Evolutionary conservation across 2,113 vertebrate species (phyloP), one percentile per base, ranked within the genome.

Genomic region (Actinemys pallida): DNA sequence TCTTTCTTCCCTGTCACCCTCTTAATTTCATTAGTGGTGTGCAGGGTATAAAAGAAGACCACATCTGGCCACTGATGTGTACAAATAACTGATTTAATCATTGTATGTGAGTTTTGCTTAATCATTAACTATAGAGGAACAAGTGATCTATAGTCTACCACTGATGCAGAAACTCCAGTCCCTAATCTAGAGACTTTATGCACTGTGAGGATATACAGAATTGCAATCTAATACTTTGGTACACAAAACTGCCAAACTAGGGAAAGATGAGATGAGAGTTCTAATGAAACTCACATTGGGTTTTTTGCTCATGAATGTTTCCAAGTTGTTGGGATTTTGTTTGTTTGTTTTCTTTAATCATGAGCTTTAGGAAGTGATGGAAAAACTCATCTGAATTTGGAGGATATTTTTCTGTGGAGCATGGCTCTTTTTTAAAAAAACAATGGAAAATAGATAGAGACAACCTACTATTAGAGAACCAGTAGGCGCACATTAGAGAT

Each of bases 371-470:
- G 39, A 90, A 52, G 8, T 6, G 90, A 57, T 72, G 31, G 56
- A 83, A 89, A 93, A 83, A 81, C 5, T 85, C 0, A 62, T 81
- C n/a, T 83, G 91, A 69, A 95, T 56, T 12, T 93, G 65, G 93
- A 93, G 7, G 59, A 86, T 86, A 86, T 22, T 47, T 96, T 96
- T 92, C 3, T 24, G 2, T 20, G 20, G 47, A 94, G 47, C 12
- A 9, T 1, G 42, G 81, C 53, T 0, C 2, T 89, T 96, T 89
- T 57, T 45, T 39, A 62, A 88, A 93, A 39, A 79, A 75, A 81
- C 1, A 14, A 89, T 78, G 6, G 75, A 97, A 96, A 95, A 90
- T 90, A 84, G 6, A 9, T 59, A 19, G 45, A 93, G 87, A 87
- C 49, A 95, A 84, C 3, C 3, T 89, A 16, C n/a, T 87, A 75